These are phyloP conservation scores for Zaprionus tsacasi DNA, from an alignment of 1,140 invertebrate species.

Conservation along the genomic window DNA sequence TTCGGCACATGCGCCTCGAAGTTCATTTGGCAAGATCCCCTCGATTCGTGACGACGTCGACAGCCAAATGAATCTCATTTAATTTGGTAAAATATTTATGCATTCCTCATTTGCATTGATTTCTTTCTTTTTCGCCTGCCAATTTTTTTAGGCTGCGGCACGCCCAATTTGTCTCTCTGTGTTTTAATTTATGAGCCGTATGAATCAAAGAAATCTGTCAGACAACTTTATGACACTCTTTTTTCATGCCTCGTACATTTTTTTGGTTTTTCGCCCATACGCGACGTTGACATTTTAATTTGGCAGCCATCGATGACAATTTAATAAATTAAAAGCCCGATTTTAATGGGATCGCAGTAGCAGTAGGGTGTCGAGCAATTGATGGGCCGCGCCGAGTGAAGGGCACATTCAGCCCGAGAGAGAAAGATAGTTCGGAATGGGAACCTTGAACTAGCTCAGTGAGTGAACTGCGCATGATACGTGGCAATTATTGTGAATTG, in stretches of 20 bases:
- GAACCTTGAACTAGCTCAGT: slow-evolving; percentile 30
- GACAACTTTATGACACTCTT: slow-evolving; percentile 77
- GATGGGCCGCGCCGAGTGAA: slow-evolving; percentile 29
- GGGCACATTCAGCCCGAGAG: slow-evolving; percentile 50
- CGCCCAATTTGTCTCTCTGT: slow-evolving; percentile 48
- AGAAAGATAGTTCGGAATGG: background rate
- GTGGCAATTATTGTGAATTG: background rate
- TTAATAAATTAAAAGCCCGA: slow-evolving; percentile 70
- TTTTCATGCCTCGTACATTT: slow-evolving; percentile 18
- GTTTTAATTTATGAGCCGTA: slow-evolving; percentile 62
- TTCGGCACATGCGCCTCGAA: slow-evolving; percentile 57
- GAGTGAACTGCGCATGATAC: background rate
- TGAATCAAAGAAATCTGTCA: slow-evolving; percentile 81
- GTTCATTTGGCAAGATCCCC: slow-evolving; percentile 5
- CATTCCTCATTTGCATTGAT: slow-evolving; percentile 75
- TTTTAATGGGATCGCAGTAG: slow-evolving; percentile 64
- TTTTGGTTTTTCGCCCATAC: slow-evolving; percentile 18
- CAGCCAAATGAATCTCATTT: slow-evolving; percentile 80
- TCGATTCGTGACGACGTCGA: slow-evolving; percentile 58
- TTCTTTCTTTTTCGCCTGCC: slow-evolving; percentile 38
- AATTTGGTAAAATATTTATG: slow-evolving; percentile 79
- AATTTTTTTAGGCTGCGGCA: slow-evolving; percentile 37
- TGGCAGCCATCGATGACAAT: slow-evolving; percentile 79
- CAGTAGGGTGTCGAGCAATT: slow-evolving; percentile 62
- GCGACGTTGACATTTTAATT: slow-evolving; percentile 77